Conservation (phyloP, 1,140 invertebrate genomes). For the Drosophila rhopaloa region DNA sequence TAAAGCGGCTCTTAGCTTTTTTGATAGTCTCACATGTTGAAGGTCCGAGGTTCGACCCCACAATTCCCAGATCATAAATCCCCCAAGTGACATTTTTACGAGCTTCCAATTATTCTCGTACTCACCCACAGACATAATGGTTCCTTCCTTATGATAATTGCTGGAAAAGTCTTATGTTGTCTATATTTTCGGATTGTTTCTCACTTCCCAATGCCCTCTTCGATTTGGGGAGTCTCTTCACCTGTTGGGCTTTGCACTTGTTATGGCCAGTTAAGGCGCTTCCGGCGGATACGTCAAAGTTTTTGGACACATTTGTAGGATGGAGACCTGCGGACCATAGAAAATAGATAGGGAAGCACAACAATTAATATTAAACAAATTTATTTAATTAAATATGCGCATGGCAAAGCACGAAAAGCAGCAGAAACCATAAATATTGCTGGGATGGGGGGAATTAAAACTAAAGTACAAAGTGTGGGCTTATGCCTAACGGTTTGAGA, state of each 20-base stretch:
- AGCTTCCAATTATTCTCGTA: slow-evolving; percentile 28
- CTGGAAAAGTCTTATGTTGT: slow-evolving; percentile 13
- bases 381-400: slow-evolving; percentile 74
- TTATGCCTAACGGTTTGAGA: slow-evolving; percentile 48
- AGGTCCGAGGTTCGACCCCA: not conserved
- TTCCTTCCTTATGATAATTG: slow-evolving; percentile 14
- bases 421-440: slow-evolving; percentile 27
- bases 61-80: slow-evolving; percentile 15
- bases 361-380: slow-evolving; percentile 66
- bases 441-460: slow-evolving; percentile 59
- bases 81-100: slow-evolving; percentile 7
- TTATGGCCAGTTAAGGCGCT: slow-evolving; percentile 69
- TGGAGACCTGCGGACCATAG: slow-evolving; percentile 68
- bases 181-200: not conserved
- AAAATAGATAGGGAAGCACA: slow-evolving; percentile 65
- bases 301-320: slow-evolving; percentile 62
- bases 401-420: slow-evolving; percentile 49
- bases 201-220: not conserved
- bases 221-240: slow-evolving; percentile 34
- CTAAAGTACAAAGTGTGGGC: slow-evolving; percentile 56
- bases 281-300: slow-evolving; percentile 77
- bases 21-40: too few relatives aligned
- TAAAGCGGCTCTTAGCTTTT: too few relatives aligned
- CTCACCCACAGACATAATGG: slow-evolving; percentile 68
- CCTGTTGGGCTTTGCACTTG: slow-evolving; percentile 70